Conservation (phyloP, 2,888 invertebrate genomes). For the Ferdinandea cuprea region DNA sequence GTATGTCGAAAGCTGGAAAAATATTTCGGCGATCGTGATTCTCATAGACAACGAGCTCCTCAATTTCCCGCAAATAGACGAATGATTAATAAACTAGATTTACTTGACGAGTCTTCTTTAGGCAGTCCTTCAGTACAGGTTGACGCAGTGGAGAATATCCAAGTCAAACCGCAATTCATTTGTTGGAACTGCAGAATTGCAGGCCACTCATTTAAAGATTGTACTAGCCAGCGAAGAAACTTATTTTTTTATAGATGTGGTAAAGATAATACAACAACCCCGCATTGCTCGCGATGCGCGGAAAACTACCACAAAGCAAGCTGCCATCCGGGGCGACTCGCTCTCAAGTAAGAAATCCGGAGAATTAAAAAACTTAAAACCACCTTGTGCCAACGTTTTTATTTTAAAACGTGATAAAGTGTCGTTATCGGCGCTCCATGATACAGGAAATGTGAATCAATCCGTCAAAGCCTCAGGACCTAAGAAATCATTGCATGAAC, state of each 20-base stretch:
- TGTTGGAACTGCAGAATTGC: not conserved
- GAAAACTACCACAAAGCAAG: not conserved
- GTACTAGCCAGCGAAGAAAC: not conserved
- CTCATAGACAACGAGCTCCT: not conserved
- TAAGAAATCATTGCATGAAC: no score
- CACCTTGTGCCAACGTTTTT: rapidly evolving
- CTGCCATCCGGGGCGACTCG: not conserved
- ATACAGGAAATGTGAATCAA: no score
- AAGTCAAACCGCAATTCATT: not conserved
- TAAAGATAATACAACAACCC: not conserved
- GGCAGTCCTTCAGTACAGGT: not conserved
- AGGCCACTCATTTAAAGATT: not conserved
- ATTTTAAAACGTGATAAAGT: not conserved
- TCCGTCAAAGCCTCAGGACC: rapidly evolving
- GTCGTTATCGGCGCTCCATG: not conserved
- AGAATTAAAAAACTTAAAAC: rapidly evolving
- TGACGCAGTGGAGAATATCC: not conserved
- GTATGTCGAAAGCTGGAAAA: no score
- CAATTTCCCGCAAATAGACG: no score
- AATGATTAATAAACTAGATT: not conserved
- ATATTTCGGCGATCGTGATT: not conserved
- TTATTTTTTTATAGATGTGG: not conserved
- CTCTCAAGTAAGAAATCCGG: not conserved
- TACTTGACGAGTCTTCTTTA: not conserved
- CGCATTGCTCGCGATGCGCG: not conserved